phyloP scores from a whole-genome alignment of 1,140 invertebrate genomes.

The Eciton burchellii region DNA sequence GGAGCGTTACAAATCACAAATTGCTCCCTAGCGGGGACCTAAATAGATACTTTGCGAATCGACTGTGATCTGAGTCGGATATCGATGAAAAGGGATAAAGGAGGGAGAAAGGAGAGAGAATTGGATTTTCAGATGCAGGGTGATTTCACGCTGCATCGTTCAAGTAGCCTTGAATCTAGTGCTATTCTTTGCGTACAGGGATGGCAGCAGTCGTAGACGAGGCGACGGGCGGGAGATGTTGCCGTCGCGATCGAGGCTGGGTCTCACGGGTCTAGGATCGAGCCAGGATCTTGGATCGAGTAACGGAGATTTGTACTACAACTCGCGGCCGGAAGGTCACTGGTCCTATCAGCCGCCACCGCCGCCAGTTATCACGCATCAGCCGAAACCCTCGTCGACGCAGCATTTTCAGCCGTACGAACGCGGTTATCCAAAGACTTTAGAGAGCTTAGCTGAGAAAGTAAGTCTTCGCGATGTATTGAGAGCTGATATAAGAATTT shows the following conservation, averaged over 20 bases:
- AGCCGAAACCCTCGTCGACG: constrained; percentile 91
- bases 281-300: constrained; percentile 84
- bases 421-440: constrained; percentile 94
- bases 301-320: constrained; percentile 93
- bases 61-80: neutral
- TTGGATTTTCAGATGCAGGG: no score
- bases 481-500: constrained; percentile 29
- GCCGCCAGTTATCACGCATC: constrained; percentile 94
- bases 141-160: no score
- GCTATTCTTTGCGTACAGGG: constrained; percentile 74
- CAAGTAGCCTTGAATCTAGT: no score
- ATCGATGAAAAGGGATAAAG: no score
- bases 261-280: constrained; percentile 88
- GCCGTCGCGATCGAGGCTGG: constrained; percentile 90
- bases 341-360: constrained; percentile 90
- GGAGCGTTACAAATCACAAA: constrained; percentile 5
- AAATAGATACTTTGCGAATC: neutral
- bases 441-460: constrained; percentile 95
- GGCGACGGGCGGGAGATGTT: constrained; percentile 91
- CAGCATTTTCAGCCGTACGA: constrained; percentile 93
- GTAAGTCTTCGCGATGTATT: constrained; percentile 79
- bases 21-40: neutral
- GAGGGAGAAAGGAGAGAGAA: no score
- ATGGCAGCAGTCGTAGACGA: constrained; percentile 81
- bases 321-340: constrained; percentile 87